These are phyloP conservation scores for Dichetophora obliterata DNA, from an alignment of 2,888 invertebrate species.

Conservation along the genomic window DNA sequence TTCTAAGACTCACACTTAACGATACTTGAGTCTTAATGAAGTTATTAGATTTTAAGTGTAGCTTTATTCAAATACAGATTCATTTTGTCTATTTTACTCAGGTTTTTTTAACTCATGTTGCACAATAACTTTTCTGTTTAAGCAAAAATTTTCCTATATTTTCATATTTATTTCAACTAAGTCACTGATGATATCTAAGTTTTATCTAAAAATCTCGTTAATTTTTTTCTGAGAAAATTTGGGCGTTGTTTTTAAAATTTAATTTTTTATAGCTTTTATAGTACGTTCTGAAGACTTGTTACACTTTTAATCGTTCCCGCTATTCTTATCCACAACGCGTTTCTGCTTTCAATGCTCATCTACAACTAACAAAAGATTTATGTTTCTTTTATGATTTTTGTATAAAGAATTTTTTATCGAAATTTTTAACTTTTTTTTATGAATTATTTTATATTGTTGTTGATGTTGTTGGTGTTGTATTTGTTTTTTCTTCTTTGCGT, in stretches of 20 bases:
- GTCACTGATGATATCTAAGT: too few relatives aligned
- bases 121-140: too few relatives aligned
- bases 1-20: not conserved
- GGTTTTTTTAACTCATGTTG: too few relatives aligned
- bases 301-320: not conserved
- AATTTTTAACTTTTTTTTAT: slow-evolving; percentile 4
- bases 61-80: not conserved
- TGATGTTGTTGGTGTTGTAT: not conserved
- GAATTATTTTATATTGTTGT: not conserved
- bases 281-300: not conserved
- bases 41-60: not conserved
- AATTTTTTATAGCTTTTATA: not conserved
- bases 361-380: slow-evolving; percentile 9
- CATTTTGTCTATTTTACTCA: too few relatives aligned
- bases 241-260: not conserved
- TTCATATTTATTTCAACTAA: too few relatives aligned
- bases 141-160: too few relatives aligned
- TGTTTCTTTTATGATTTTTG: slow-evolving; percentile 8
- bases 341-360: slow-evolving; percentile 10
- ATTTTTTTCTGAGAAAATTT: too few relatives aligned
- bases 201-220: too few relatives aligned
- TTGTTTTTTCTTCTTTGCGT: not conserved
- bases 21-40: not conserved
- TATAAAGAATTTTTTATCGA: slow-evolving; percentile 33
- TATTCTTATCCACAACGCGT: not conserved